A percentile compares a stretch with the other conserved stretches of the same genome.
phyloP scores from a whole-genome alignment of 2,113 vertebrate species.

The Oryzias curvinotus region DNA sequence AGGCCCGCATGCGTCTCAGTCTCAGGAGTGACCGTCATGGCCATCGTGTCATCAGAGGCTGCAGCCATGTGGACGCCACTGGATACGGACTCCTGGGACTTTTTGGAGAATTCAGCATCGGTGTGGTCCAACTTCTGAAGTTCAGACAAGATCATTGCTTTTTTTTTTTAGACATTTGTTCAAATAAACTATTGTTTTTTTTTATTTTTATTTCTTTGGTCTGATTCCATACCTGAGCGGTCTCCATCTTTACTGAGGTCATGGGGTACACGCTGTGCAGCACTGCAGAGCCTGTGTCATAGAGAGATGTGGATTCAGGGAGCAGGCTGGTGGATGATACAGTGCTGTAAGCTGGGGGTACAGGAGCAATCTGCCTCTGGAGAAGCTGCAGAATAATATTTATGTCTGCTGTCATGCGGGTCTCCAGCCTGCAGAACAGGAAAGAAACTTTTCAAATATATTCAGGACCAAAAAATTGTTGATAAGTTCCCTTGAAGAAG shows the following conservation, averaged over 20 bases:
- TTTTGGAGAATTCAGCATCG: conserved; percentile 65
- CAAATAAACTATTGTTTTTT: background rate
- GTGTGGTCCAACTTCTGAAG: conserved; percentile 66
- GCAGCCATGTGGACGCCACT: conserved; percentile 66
- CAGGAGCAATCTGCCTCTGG: conserved; percentile 85
- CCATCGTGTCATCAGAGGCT: conserved; percentile 71
- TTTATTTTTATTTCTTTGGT: background rate
- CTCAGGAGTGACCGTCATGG: conserved; percentile 52
- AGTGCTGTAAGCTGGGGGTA: conserved; percentile 84
- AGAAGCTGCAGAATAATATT: conserved; percentile 91
- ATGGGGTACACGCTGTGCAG: conserved; percentile 68
- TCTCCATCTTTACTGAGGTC: conserved; percentile 55
- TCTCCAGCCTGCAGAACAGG: conserved; percentile 83
- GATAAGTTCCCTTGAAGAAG: no score
- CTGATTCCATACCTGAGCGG: conserved; percentile 76
- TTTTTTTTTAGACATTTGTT: no score
- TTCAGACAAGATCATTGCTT: background rate
- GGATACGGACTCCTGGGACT: conserved; percentile 78
- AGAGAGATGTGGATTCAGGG: conserved; percentile 73
- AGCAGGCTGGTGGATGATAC: conserved; percentile 76
- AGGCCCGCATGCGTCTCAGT: conserved; percentile 65
- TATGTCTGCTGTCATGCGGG: conserved; percentile 91
- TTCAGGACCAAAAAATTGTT: no score
- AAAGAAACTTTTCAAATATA: background rate
- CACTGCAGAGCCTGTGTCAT: conserved; percentile 67